Percentiles rank a stretch among this genome's conserved stretches.
Conservation (phyloP, 2,888 invertebrate species). For the Leptarthrus brevirostris region DNA sequence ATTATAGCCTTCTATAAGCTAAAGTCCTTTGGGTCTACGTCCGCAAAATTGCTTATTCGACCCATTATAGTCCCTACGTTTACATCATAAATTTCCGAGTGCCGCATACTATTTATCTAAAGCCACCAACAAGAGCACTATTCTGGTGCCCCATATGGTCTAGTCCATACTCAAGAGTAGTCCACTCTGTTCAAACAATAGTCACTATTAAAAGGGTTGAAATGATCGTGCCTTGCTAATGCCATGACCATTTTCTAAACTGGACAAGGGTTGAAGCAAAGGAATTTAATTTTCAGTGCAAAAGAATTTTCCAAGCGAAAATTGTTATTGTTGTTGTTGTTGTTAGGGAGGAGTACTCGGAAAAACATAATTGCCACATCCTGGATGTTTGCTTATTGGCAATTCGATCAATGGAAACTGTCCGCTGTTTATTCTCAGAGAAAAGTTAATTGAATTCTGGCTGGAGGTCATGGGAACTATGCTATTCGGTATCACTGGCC, state of each 20-base stretch:
- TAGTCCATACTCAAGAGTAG: background rate
- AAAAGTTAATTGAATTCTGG: conserved; percentile 23
- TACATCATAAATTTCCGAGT: conserved; percentile 18
- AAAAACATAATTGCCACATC: conserved; percentile 9
- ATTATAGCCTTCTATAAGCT: conserved; percentile 5
- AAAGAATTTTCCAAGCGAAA: conserved; percentile 2
- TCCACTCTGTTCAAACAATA: background rate
- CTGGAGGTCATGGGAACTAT: background rate
- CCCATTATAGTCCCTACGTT: conserved; percentile 4
- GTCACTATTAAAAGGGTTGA: conserved; percentile 18
- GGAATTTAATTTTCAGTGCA: conserved; percentile 8
- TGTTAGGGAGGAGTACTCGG: background rate
- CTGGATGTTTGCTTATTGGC: background rate
- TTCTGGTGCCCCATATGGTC: conserved; percentile 1
- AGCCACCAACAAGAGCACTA: background rate
- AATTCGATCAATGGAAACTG: conserved; percentile 2
- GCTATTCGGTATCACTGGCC: background rate
- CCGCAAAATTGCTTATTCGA: conserved; percentile 8
- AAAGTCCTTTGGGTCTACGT: conserved; percentile 2
- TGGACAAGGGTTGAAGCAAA: conserved; percentile 14
- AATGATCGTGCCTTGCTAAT: conserved; percentile 10
- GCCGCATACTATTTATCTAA: conserved; percentile 31
- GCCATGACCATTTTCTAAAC: conserved; percentile 24
- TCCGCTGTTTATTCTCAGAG: conserved; percentile 1
- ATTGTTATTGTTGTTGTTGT: background rate